phyloP scores from a whole-genome alignment of 2,888 invertebrate species.

The Keiferia lycopersicella region DNA sequence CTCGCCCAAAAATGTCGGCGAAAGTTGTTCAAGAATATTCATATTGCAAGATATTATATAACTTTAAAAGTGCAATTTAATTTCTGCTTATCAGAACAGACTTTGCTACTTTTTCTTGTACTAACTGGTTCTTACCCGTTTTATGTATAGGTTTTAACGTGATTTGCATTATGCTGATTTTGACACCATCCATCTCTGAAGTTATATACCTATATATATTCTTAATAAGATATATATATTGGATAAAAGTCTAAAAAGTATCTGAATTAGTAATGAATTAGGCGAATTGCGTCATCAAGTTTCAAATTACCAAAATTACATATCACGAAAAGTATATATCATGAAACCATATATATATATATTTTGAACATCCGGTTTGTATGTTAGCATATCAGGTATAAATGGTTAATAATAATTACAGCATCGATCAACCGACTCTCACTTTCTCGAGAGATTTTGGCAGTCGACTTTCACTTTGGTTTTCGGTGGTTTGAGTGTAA shows the following conservation, averaged over 20 bases:
- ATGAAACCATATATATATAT: background rate
- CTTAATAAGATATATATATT: too few species aligned
- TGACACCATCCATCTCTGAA: too few species aligned
- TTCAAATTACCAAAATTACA: too few species aligned
- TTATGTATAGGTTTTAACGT: too few species aligned
- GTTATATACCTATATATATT: too few species aligned
- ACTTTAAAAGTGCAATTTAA: background rate
- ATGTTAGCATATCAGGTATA: conserved; percentile 77
- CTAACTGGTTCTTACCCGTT: too few species aligned
- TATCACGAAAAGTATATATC: background rate
- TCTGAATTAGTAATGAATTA: too few species aligned
- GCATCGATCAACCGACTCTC: conserved; percentile 71
- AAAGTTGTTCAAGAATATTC: conserved; percentile 1
- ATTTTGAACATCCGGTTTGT: conserved; percentile 65
- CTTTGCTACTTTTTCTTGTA: too few species aligned
- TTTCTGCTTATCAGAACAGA: background rate
- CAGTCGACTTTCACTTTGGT: conserved; percentile 72
- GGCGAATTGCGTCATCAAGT: too few species aligned
- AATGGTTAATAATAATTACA: conserved; percentile 79
- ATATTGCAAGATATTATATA: background rate
- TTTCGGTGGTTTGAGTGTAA: conserved; percentile 17
- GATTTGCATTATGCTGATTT: too few species aligned
- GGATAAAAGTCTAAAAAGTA: too few species aligned
- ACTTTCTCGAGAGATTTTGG: conserved; percentile 79
- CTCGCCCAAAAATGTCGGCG: background rate